A percentile compares a stretch with the other conserved stretches of the same genome.
Conservation (phyloP, 2,888 invertebrate genomes). For the Torymus tubicola region DNA sequence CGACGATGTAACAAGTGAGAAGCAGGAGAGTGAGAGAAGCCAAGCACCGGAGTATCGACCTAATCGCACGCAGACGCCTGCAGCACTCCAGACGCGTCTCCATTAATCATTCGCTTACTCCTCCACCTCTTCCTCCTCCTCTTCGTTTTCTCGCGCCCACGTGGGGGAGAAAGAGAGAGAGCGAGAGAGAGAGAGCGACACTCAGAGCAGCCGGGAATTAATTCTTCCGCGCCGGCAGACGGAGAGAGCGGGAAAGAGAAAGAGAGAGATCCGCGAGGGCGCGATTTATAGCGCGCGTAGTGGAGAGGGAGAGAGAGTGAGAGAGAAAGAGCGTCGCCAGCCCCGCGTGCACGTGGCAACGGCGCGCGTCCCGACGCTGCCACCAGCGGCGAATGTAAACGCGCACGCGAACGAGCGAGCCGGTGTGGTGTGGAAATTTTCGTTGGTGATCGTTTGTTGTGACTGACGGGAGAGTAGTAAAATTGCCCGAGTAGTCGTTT, state of each 20-base stretch:
- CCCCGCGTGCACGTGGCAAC: constrained; percentile 48
- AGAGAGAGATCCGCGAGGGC: background rate
- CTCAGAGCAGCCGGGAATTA: constrained; percentile 24
- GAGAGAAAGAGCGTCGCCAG: background rate
- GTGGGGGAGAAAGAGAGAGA: constrained; percentile 10
- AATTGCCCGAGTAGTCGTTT: too few species aligned
- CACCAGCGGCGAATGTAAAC: background rate
- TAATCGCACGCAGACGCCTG: too few species aligned
- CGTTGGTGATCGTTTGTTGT: background rate
- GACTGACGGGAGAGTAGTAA: too few species aligned
- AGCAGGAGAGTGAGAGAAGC: background rate
- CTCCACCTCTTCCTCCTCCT: too few species aligned
- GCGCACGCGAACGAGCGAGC: background rate
- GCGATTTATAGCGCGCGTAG: constrained; percentile 4
- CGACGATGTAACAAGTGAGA: too few species aligned
- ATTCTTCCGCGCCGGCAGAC: constrained; percentile 34
- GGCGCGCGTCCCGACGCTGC: constrained; percentile 8
- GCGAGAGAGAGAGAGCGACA: constrained; percentile 26
- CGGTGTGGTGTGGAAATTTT: background rate
- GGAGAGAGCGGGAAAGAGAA: constrained; percentile 10
- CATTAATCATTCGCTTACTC: too few species aligned
- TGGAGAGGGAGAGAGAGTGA: background rate
- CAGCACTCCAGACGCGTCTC: too few species aligned
- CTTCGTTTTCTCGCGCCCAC: too few species aligned
- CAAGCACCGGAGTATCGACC: too few species aligned